Conservation (phyloP, 2,797 vertebrate species). For the Chiropotes sagulatus region DNA sequence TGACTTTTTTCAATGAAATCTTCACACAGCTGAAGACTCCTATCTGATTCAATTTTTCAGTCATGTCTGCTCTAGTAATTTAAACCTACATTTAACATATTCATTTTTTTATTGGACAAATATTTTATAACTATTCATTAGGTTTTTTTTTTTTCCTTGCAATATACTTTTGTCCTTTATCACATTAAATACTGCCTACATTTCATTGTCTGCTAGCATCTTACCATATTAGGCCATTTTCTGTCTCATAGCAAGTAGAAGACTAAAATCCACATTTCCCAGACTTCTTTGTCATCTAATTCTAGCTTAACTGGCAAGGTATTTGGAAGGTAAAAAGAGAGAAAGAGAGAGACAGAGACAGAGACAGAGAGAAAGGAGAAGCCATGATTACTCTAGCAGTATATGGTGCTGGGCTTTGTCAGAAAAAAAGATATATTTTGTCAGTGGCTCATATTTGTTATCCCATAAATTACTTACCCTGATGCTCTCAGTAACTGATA, state of each 20-base stretch:
- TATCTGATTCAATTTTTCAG: neutral
- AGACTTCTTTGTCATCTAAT: neutral
- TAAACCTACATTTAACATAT: neutral
- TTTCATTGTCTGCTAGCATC: neutral
- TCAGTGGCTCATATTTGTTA: neutral
- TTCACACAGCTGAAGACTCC: neutral
- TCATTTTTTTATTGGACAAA: neutral
- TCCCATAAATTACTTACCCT: neutral
- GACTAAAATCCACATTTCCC: neutral
- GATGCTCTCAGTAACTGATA: neutral
- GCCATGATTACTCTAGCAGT: neutral
- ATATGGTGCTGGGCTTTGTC: neutral
- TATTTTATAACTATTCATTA: neutral
- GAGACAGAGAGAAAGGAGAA: neutral
- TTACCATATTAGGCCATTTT: neutral
- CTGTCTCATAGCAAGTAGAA: neutral
- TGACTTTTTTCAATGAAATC: neutral
- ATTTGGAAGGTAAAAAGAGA: neutral
- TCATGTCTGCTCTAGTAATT: neutral
- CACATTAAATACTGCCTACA: neutral
- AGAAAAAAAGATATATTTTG: neutral
- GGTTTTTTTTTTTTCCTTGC: neutral
- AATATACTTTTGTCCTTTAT: neutral
- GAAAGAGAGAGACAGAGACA: no score
- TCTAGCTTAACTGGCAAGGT: neutral